Percentiles rank a stretch among this genome's conserved stretches.
These are phyloP conservation scores for Melangyna quadrimaculata DNA, from an alignment of 2,888 invertebrate genomes.

Conservation along the genomic window DNA sequence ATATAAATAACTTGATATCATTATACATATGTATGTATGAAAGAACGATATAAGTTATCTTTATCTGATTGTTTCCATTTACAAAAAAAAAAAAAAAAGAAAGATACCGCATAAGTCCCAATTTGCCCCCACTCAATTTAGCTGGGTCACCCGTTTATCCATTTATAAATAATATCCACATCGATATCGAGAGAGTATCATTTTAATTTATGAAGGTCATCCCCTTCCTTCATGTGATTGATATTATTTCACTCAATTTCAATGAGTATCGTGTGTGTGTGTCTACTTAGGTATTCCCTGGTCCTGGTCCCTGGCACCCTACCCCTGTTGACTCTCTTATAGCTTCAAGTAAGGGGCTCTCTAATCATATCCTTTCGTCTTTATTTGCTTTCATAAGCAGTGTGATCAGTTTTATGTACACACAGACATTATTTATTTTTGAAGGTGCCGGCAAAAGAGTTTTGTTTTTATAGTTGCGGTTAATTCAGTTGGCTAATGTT, in stretches of 20 bases:
- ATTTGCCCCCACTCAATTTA: constrained; percentile 54
- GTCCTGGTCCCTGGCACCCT: too few species aligned
- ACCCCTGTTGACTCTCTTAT: not conserved
- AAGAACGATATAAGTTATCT: constrained; percentile 2
- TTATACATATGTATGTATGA: too few species aligned
- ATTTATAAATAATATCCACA: constrained; percentile 8
- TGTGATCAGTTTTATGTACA: constrained; percentile 65
- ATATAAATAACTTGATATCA: not conserved
- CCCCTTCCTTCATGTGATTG: constrained; percentile 48
- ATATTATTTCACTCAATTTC: constrained; percentile 69
- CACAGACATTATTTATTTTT: constrained; percentile 40
- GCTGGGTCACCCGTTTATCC: not conserved
- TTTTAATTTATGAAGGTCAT: constrained; percentile 70
- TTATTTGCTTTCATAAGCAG: constrained; percentile 70
- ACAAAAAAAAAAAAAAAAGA: not conserved
- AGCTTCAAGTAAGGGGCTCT: not conserved
- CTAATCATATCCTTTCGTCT: constrained; percentile 68
- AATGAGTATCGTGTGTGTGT: constrained; percentile 25
- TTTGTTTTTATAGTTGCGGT: not conserved
- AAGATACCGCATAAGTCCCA: constrained; percentile 57
- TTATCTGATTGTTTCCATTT: constrained; percentile 5
- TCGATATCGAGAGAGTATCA: constrained; percentile 26
- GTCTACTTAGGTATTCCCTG: not conserved
- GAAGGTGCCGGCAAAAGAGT: not conserved
- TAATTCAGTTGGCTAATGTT: not conserved